phyloP scores from a whole-genome alignment of 2,888 invertebrate genomes.

The Macrophya annulata region DNA sequence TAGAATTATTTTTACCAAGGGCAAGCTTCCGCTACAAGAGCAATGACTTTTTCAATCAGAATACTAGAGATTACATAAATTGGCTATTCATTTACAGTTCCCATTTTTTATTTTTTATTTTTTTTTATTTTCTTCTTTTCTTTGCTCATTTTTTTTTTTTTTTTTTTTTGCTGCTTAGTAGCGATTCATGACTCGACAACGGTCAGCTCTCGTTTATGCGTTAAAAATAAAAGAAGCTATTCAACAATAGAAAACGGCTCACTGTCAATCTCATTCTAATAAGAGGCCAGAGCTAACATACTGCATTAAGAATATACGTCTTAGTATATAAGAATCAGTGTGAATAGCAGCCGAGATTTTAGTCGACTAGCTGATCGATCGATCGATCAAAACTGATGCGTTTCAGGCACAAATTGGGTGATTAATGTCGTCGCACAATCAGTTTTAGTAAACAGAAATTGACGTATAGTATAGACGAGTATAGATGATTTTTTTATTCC shows the following conservation, averaged over 20 bases:
- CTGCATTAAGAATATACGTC: not conserved
- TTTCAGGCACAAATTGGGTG: conserved; percentile 17
- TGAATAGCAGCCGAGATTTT: conserved; percentile 22
- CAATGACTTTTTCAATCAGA: too few relatives aligned
- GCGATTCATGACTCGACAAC: too few relatives aligned
- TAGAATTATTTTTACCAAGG: too few relatives aligned
- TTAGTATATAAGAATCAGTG: not conserved
- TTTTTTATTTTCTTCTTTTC: too few relatives aligned
- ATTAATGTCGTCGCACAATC: conserved; percentile 9
- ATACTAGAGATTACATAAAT: too few relatives aligned
- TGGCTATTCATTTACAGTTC: too few relatives aligned
- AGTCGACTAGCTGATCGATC: conserved; percentile 22
- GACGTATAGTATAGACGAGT: not conserved
- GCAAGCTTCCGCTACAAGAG: too few relatives aligned
- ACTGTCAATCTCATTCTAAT: conserved; percentile 9
- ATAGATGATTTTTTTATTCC: not conserved
- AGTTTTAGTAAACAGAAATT: not conserved
- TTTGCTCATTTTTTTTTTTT: too few relatives aligned
- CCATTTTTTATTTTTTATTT: too few relatives aligned
- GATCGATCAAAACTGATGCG: not conserved
- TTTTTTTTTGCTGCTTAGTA: too few relatives aligned
- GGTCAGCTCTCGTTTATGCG: not conserved
- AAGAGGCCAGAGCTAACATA: not conserved
- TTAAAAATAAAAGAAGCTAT: not conserved
- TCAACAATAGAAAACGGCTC: not conserved